These are phyloP conservation scores for Argyrosomus regius DNA, from an alignment of 2,797 vertebrate genomes.

Conservation along the genomic window DNA sequence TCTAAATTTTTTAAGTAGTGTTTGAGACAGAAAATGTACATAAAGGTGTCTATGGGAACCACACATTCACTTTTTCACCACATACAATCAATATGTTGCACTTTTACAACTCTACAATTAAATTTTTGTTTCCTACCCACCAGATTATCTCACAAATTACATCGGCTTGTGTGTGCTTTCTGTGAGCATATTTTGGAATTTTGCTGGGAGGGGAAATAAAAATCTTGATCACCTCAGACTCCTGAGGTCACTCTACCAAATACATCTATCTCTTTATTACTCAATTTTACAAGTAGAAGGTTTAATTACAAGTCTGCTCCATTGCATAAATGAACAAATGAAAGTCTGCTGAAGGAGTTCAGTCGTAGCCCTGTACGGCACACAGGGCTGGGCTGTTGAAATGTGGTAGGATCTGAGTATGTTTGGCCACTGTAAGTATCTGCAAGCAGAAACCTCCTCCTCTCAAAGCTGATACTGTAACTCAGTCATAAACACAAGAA, in stretches of 20 bases:
- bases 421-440: conserved; percentile 49
- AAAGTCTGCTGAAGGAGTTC: conserved; percentile 5
- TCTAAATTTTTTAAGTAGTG: neutral
- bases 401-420: conserved; percentile 44
- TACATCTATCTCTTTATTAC: neutral
- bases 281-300: neutral
- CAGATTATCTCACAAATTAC: conserved; percentile 1
- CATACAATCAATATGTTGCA: neutral
- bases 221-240: neutral
- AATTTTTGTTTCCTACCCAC: neutral
- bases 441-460: conserved; percentile 22
- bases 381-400: conserved; percentile 54
- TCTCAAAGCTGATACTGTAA: conserved; percentile 48
- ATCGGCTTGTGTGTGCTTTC: neutral
- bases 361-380: conserved; percentile 29
- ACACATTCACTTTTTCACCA: neutral
- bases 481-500: conserved; percentile 49
- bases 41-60: neutral
- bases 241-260: neutral
- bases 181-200: neutral
- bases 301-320: neutral
- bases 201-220: neutral
- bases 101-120: neutral
- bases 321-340: conserved; percentile 23
- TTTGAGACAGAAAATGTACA: neutral